Base-by-base conservation (phyloP, 1,140 invertebrate genomes). In the Dermatophagoides farinae region DNA sequence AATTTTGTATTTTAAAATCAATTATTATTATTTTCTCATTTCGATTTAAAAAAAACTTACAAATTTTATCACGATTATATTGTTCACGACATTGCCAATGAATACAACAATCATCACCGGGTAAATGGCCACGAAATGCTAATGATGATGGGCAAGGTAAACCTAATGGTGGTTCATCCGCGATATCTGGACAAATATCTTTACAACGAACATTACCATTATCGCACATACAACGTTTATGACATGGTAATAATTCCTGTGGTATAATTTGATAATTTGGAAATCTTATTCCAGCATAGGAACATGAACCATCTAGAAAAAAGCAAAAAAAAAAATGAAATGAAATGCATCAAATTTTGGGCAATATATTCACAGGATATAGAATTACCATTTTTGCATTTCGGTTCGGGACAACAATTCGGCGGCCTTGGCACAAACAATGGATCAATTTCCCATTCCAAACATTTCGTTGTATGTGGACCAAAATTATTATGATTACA, bases 161-260 rank as follows among this genome's bases (percentile, higher is more conserved):
- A 31, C 76, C 78, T 8, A 77, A 67, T 0, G 87, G 86, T 2
- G 87, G 86, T 38, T 78, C 64, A 0, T 82, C 78, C 9, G 82
- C 71, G 0, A 90, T 76, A 0, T 81, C 80, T 2, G 81, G 78
- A 74, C 88, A 92, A 18, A 79, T 77, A 5, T 80, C 77, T 62
- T 84, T 79, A 67, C 88, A 92, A 50, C 85, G 83, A 6, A 91
- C 76, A 63, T 84, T 84, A 25, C 87, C 86, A 69, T 82, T 81
- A 68, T 88, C 83, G 67, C 88, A 91, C 70, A 80, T 86, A 71
- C 88, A 92, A 66, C 80, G 75, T 62, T 85, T 79, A 57, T 88
- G 84, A 68, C 88, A 92, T 52, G 78, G 79, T 20, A 83, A 66
- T 71, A 69, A 50, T 37, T 84, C 75, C 69, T 72, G 68, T 2